These are phyloP conservation scores for Venusia cambrica DNA, from an alignment of 2,888 invertebrate genomes.

Conservation along the genomic window DNA sequence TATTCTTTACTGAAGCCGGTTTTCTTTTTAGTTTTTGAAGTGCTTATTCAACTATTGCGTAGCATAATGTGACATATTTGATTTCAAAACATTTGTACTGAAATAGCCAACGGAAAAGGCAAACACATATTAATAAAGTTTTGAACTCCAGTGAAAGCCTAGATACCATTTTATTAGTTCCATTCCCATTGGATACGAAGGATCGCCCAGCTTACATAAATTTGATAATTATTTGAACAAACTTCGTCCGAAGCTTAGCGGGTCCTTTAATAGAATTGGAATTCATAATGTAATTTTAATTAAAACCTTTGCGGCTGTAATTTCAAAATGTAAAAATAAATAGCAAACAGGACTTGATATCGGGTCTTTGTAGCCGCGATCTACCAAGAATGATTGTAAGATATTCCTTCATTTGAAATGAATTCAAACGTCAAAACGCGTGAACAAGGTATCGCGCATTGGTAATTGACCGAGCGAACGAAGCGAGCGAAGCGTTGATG, in stretches of 20 bases:
- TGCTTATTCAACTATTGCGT: no score
- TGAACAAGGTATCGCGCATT: no score
- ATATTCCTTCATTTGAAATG: no score
- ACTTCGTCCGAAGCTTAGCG: slow-evolving; percentile 36
- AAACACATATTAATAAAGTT: slow-evolving; percentile 30
- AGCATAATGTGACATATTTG: no score
- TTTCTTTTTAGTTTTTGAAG: no score
- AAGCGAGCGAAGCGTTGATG: no score
- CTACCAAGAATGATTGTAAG: no score
- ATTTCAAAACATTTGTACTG: slow-evolving; percentile 1
- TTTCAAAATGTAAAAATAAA: slow-evolving; percentile 27
- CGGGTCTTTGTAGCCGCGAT: no score
- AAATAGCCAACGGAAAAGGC: slow-evolving; percentile 9
- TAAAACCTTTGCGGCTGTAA: slow-evolving; percentile 28
- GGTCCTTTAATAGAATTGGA: slow-evolving; percentile 37
- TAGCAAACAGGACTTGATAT: slow-evolving; percentile 26
- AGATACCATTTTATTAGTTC: slow-evolving; percentile 23
- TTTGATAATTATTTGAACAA: slow-evolving; percentile 43
- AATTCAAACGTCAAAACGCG: no score
- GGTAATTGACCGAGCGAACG: no score
- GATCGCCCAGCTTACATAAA: slow-evolving; percentile 34
- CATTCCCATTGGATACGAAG: slow-evolving; percentile 21
- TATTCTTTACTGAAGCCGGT: no score
- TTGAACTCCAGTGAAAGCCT: slow-evolving; percentile 8
- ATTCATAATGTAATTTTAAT: slow-evolving; percentile 40